phyloP scores from a whole-genome alignment of 2,797 vertebrate genomes.

The Triplophysa bombifrons region DNA sequence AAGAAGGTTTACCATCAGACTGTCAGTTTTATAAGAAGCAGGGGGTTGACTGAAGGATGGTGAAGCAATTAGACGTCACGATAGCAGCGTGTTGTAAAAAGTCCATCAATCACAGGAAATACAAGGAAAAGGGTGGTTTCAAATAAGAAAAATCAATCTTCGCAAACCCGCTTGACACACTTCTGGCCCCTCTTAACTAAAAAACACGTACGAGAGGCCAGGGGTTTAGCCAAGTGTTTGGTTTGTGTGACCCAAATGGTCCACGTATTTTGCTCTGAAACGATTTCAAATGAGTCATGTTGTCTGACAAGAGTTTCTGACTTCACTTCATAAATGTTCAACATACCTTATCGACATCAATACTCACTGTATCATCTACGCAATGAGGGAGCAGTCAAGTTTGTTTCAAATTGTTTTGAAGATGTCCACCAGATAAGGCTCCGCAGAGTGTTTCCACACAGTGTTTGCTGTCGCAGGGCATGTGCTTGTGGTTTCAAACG shows the following conservation, averaged over 20 bases:
- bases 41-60: conserved; percentile 57
- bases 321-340: neutral
- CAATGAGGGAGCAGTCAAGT: neutral
- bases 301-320: neutral
- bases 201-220: conserved; percentile 25
- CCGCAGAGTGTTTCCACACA: neutral
- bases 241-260: neutral
- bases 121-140: conserved; percentile 53
- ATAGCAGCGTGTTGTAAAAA: conserved; percentile 58
- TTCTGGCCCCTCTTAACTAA: neutral
- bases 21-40: conserved; percentile 66
- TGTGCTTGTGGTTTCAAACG: conserved; percentile 15
- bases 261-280: neutral
- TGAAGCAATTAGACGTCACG: conserved; percentile 63
- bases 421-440: conserved; percentile 19
- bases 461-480: neutral
- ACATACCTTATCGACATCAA: neutral
- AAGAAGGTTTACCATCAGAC: conserved; percentile 53
- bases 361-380: neutral
- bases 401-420: conserved; percentile 13
- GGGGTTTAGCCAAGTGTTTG: neutral
- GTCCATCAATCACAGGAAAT: conserved; percentile 65
- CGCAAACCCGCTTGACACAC: conserved; percentile 9
- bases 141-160: conserved; percentile 49
- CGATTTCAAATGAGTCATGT: neutral